Evolutionary conservation across 2,888 invertebrate species (phyloP), one percentile per base, ranked within the genome.

Genomic region (Callyntrura guangdongensis): DNA sequence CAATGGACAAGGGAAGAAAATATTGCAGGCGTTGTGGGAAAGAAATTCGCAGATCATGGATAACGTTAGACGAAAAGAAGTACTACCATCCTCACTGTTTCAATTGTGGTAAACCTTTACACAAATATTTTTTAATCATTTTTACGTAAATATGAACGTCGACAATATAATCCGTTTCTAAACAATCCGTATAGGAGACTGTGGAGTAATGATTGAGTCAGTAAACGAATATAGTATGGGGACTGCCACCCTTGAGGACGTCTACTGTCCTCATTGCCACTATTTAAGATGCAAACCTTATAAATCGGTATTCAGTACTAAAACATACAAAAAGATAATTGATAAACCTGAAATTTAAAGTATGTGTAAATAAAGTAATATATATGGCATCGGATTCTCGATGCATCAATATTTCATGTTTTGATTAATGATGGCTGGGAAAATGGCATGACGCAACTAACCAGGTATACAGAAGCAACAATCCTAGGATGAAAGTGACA

Each of bases 21-120:
- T 67, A 72, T 53, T 91, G 91, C 67, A 67, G 64, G 4, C 77
- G 91, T 12, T 91, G 91, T 27, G 64, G 47, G 14, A 53, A 67
- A 27, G 59, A 56, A 20, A 84, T 91, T 69, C 79, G 59, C 20
- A 88, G 77, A 9, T 77, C 85, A 0, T 91, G 91, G 91, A 77
- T 67, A 74, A 84, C 85, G 11, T 59, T 79, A 8, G 83, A 83
- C 20, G 59, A 91, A 9, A 67, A 67, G 47, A 88, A 88, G 17
- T 84, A 79, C 56, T 91, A 88, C 36, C 91, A 91, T 36, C 91
- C 91, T 6, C 91, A 91, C 22, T 91, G 91, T 27, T 91, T 91
- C 27, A 91, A 88, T 11, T 91, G 91, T 53, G 91, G 91, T 91
- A n/a, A n/a, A n/a, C n/a, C 17, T 27, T 27, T 11, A 27, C 47